Evolutionary conservation across 2,113 vertebrate species (phyloP).

Genomic region (Campylomormyrus numenius): DNA sequence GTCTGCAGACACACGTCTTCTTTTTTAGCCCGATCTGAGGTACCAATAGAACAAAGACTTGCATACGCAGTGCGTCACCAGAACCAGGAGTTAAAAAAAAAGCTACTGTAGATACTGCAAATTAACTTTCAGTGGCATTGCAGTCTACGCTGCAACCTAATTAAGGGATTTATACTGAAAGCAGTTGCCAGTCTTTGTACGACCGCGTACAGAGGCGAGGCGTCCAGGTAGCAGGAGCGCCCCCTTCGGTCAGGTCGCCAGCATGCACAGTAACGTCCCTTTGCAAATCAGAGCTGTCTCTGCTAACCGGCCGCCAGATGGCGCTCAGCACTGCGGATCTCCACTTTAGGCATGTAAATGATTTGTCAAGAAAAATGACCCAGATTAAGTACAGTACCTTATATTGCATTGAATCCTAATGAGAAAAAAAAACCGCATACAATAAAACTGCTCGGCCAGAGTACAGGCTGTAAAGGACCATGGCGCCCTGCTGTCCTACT

Average conservation of each 20-base stretch:
- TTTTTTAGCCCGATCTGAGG: not conserved
- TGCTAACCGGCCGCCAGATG: not conserved
- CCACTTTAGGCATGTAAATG: not conserved
- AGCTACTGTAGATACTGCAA: not conserved
- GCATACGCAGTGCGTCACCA: not conserved
- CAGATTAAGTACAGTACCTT: not conserved
- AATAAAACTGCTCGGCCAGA: not conserved
- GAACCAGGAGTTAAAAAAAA: not conserved
- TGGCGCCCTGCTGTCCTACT: not conserved
- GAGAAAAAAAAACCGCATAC: not conserved
- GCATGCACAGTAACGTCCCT: not conserved
- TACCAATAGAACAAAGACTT: not conserved
- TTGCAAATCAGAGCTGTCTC: not conserved
- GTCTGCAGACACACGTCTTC: not conserved
- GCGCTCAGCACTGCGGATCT: not conserved
- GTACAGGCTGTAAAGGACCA: not conserved
- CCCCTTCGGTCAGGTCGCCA: not conserved
- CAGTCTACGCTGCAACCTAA: not conserved
- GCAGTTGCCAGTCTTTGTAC: not conserved
- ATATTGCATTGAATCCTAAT: not conserved
- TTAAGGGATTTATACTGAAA: not conserved
- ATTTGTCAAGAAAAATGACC: not conserved
- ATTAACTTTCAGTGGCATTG: not conserved
- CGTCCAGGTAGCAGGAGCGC: not conserved
- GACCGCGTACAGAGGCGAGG: not conserved